Evolutionary conservation across 2,797 vertebrate species (phyloP), one percentile per base, ranked within the genome.

Genomic region (Acanthurus lineatus): DNA sequence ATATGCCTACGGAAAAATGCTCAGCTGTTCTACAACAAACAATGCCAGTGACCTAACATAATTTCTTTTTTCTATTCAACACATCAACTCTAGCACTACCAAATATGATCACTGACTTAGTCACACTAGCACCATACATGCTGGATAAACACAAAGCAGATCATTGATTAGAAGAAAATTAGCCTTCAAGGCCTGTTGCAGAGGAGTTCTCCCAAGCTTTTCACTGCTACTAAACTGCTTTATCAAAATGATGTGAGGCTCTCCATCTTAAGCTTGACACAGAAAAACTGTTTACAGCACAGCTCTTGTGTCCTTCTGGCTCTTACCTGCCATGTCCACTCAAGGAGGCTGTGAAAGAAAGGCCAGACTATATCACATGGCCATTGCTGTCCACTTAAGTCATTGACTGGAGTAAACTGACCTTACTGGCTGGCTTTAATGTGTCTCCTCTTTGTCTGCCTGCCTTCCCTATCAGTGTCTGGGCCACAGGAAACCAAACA

Each of bases 361-460:
- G 91, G 88, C 86, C 93, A 93, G 90, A 87, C 92, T 88, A 77
- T 91, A 90, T 93, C 92, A 90, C 91, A 86, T 87, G 90, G 88
- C 92, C 91, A 87, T 89, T 75, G 89, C 89, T 92, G 90, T 92
- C 90, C 92, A 95, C 95, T 95, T 95, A 95, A 95, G 93, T 91
- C 93, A 92, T 93, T 92, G 92, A 93, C 93, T 91, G 91, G 88
- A 93, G 93, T 95, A 95, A 96, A 95, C 94, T 94, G 93, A 95
- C 94, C 93, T 95, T 95, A 94, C 91, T 81, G 85, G 56, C 77
- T 85, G 74, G 84, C 93, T 93, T 94, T 95, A 95, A 95, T 95
- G 94, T 86, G 91, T 92, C 93, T 94, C 91, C 92, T 92, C 86
- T 89, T 91, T 94, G 94, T 95, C 94, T 95, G 93, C 90, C 88